phyloP scores from a whole-genome alignment of 2,888 invertebrate species.

The Plagiodera versicolora region DNA sequence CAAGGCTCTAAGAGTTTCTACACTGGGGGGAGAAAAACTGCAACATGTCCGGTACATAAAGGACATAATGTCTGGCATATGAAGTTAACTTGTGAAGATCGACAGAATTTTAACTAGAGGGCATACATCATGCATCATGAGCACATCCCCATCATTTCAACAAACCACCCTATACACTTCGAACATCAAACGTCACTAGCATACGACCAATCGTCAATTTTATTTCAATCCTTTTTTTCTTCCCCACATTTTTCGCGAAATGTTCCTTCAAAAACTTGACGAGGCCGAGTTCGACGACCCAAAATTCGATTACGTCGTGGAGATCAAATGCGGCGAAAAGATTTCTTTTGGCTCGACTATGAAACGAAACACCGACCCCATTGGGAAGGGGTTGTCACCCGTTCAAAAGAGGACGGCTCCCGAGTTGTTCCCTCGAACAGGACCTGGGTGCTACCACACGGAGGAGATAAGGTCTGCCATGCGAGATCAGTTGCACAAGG shows the following conservation, averaged over 20 bases:
- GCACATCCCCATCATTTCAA: no score
- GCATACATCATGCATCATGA: no score
- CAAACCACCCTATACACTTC: no score
- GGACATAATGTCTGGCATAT: no score
- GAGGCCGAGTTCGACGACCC: conserved; percentile 17
- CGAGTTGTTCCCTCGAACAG: conserved; percentile 34
- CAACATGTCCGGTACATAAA: no score
- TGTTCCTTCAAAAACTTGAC: background rate
- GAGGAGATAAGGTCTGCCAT: conserved; percentile 40
- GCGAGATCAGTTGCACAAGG: conserved; percentile 40
- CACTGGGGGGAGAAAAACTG: no score
- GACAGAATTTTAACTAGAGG: no score
- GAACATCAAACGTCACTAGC: no score
- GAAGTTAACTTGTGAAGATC: no score
- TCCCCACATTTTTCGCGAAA: background rate
- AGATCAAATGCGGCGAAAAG: conserved; percentile 38
- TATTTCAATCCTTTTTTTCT: background rate
- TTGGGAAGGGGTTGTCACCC: conserved; percentile 43
- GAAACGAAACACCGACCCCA: conserved; percentile 39
- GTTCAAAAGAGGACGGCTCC: conserved; percentile 39
- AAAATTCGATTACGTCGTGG: conserved; percentile 48
- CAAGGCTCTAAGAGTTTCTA: no score
- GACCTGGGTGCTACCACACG: conserved; percentile 40
- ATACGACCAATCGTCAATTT: background rate
- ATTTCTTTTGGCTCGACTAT: conserved; percentile 47